Evolutionary conservation across 1,140 invertebrate genomes (phyloP), one percentile per base, ranked within the genome.

Genomic region (Cydia amplana): DNA sequence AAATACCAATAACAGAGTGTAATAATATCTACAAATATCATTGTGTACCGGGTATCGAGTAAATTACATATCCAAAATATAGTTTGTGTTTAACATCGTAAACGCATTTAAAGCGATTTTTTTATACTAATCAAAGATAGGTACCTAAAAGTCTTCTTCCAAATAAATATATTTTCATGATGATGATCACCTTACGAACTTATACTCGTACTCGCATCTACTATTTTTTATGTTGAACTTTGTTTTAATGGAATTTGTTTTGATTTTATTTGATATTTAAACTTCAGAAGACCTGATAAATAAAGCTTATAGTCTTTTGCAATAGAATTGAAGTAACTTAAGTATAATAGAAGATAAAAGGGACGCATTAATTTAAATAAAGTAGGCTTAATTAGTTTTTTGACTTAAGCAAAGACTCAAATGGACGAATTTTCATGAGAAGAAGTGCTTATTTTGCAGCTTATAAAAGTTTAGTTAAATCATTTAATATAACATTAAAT

Each of bases 321-420:
- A 51, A 23, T 18, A 51, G 5, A n/a, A 20, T 60, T 60, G 2
- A 20, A 60, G 7, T 51, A n/a, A 51, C 55, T 60, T 20, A 5
- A 60, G 55, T 60, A 60, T 60, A 60, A 60, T 23, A 20, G 2
- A 20, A 60, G 55, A 7, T 60, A 60, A 60, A 60, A 60, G 9
- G 55, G 20, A 7, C 10, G 55, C 18, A 60, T 60, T 10, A 23
- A 60, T 60, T 60, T 60, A 23, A 60, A 60, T 60, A 23, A 60
- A 60, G 55, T 60, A 60, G 55, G 18, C 55, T 9, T 60, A 60
- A 60, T 60, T 60, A 3, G 7, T 60, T 60, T 60, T 60, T 60
- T 60, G 9, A 60, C 55, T 60, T 10, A 60, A 60, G 16, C 1
- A 16, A 16, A 14, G 14, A 12, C 40, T 43, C 4, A 1, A 46